phyloP scores from a whole-genome alignment of 2,113 vertebrate species.

The Eidolon helvum region DNA sequence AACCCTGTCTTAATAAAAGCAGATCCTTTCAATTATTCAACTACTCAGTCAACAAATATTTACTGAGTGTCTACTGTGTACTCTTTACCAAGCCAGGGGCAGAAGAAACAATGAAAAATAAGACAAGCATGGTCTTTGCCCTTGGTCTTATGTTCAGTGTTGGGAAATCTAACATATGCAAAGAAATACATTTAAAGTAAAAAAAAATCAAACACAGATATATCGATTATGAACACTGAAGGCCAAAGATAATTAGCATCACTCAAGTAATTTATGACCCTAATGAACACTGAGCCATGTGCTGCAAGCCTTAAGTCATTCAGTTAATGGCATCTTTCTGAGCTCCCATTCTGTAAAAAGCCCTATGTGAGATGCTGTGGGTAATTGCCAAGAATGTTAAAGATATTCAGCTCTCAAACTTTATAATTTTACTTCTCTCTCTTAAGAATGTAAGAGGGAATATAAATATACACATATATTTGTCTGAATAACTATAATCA shows the following conservation, averaged over 20 bases:
- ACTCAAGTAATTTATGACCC: conserved; percentile 48
- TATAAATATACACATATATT: background rate
- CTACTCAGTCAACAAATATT: conserved; percentile 19
- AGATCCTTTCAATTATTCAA: conserved; percentile 30
- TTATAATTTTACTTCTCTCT: background rate
- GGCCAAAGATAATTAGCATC: conserved; percentile 58
- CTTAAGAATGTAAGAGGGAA: conserved; percentile 20
- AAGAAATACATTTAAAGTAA: conserved; percentile 37
- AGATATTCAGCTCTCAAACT: background rate
- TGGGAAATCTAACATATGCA: background rate
- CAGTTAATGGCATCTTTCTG: background rate
- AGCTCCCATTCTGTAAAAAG: background rate
- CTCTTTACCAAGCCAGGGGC: background rate
- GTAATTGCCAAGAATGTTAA: conserved; percentile 1
- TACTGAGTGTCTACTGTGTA: background rate
- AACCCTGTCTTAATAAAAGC: background rate
- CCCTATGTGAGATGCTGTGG: background rate
- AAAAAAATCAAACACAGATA: conserved; percentile 27
- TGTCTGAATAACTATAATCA: background rate
- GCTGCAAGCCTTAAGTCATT: background rate
- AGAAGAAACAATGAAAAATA: conserved; percentile 11
- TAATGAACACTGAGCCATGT: background rate
- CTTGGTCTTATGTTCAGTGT: background rate
- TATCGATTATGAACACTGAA: conserved; percentile 55
- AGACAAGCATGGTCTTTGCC: background rate